Conservation (phyloP, 2,113 vertebrate species). For the Ptychochromis oligacanthus region DNA sequence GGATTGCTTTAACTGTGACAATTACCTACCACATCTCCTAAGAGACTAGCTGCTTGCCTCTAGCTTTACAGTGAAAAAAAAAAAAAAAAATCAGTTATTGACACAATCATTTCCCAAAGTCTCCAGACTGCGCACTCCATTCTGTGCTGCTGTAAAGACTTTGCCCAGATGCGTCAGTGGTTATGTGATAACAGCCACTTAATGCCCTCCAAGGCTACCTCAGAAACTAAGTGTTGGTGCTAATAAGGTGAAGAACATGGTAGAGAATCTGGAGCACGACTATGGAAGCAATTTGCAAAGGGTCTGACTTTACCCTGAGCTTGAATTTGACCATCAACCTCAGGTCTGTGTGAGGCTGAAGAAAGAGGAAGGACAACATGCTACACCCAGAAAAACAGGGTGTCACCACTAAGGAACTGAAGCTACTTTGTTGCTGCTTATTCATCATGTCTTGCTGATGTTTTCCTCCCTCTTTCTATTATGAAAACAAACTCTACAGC, state of each 20-base stretch:
- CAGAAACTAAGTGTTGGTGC: conserved; percentile 21
- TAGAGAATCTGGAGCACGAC: conserved; percentile 29
- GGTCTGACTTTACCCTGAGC: conserved; percentile 43
- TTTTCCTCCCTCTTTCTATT: conserved; percentile 55
- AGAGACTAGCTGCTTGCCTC: conserved; percentile 10
- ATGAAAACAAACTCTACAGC: conserved; percentile 23
- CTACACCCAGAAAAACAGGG: conserved; percentile 69
- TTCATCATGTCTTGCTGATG: conserved; percentile 54
- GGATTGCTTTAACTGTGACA: conserved; percentile 50
- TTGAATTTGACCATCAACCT: conserved; percentile 12
- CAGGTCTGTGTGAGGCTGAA: conserved; percentile 39
- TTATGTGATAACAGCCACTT: conserved; percentile 30
- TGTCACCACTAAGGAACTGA: conserved; percentile 54
- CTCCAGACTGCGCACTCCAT: neutral
- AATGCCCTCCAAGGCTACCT: conserved; percentile 32
- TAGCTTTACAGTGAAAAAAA: conserved; percentile 9
- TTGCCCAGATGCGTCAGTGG: conserved; percentile 2
- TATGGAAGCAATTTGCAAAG: conserved; percentile 64
- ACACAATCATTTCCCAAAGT: conserved; percentile 16
- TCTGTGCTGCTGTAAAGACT: conserved; percentile 4
- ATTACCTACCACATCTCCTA: conserved; percentile 49
- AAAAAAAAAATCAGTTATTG: conserved; percentile 10
- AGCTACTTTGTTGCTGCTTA: conserved; percentile 49
- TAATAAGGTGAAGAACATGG: conserved; percentile 36
- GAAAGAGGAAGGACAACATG: conserved; percentile 48